Percentiles rank a stretch among this genome's conserved stretches.
These are phyloP conservation scores for Porites lutea DNA, from an alignment of 64 coral and sea anemone genomes.

Conservation along the genomic window DNA sequence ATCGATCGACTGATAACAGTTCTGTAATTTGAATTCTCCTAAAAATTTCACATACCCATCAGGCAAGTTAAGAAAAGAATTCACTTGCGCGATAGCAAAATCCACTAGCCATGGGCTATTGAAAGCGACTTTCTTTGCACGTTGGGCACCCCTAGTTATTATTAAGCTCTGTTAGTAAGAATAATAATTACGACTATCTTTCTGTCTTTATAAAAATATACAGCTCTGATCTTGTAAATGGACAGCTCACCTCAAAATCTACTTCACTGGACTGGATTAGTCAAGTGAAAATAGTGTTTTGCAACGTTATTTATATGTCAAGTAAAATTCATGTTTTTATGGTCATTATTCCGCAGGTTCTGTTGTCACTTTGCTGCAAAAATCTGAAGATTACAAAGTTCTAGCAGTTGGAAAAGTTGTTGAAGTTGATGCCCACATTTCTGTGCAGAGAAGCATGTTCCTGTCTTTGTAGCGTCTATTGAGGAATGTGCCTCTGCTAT, in stretches of 20 bases:
- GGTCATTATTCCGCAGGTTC: conserved; percentile 14
- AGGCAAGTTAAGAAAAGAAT: no score
- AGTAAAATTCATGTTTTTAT: conserved; percentile 14
- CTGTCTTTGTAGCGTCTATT: conserved; percentile 54
- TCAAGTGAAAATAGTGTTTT: not conserved
- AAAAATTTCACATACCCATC: no score
- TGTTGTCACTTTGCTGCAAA: conserved; percentile 24
- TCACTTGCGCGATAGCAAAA: no score
- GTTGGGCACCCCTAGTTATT: not conserved
- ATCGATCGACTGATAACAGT: no score
- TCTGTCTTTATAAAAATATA: not conserved
- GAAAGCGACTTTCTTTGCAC: no score
- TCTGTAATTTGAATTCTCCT: no score
- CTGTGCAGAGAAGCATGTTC: conserved; percentile 53
- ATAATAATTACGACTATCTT: not conserved
- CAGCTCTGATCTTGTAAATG: not conserved
- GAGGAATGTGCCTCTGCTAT: conserved; percentile 56
- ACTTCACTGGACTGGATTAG: not conserved
- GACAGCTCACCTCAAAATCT: not conserved
- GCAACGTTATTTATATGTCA: not conserved
- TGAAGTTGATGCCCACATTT: conserved; percentile 15
- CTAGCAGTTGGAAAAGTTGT: conserved; percentile 62
- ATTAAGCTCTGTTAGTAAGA: not conserved
- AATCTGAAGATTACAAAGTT: conserved; percentile 57
- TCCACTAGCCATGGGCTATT: no score